A percentile compares a stretch with the other conserved stretches of the same genome.
These are phyloP conservation scores for Rhagologus leucostigma DNA, from an alignment of 2,113 vertebrate genomes.

Conservation along the genomic window DNA sequence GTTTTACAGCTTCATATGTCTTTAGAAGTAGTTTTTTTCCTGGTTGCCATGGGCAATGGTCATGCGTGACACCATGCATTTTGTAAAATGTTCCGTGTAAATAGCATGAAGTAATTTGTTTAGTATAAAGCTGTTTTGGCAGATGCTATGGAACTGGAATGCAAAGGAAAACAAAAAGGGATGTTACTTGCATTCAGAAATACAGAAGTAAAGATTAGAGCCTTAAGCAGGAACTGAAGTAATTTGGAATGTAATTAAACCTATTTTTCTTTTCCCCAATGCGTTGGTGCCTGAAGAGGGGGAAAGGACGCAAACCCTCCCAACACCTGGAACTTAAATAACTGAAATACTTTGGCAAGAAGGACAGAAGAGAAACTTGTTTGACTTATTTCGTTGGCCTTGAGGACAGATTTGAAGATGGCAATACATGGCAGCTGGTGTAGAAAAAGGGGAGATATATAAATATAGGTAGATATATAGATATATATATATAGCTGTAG, in stretches of 20 bases:
- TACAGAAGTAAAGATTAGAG: neutral
- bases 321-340: neutral
- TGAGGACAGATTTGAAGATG: neutral
- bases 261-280: fast-evolving
- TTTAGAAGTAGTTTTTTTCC: neutral
- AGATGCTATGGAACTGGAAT: neutral
- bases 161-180: neutral
- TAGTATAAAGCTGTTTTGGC: conserved; percentile 7
- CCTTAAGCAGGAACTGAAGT: neutral
- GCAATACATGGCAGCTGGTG: neutral
- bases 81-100: conserved; percentile 15
- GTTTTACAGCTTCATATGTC: neutral
- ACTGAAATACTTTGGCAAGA: neutral
- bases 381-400: neutral
- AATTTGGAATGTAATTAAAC: neutral
- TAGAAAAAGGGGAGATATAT: neutral
- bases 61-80: neutral
- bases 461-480: neutral
- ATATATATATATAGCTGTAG: neutral
- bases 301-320: neutral
- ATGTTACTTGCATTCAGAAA: neutral
- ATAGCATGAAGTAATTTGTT: conserved; percentile 35
- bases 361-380: neutral
- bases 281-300: neutral
- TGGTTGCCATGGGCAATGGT: neutral